Conservation (phyloP, 2,888 invertebrate genomes). For the Agrochola macilenta region DNA sequence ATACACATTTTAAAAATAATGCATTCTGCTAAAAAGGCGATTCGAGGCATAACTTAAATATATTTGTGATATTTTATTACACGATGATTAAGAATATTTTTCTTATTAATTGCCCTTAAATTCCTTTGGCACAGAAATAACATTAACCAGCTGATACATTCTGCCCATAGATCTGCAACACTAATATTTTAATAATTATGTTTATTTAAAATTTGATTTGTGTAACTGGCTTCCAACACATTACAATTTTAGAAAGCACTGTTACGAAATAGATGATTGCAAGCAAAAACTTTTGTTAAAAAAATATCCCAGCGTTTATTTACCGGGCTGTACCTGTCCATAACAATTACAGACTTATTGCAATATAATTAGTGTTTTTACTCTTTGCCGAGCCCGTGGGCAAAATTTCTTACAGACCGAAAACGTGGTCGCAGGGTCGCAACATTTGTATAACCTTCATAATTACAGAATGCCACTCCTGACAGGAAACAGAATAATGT, state of each 20-base stretch:
- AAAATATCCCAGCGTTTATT: neutral
- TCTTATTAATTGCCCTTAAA: constrained; percentile 7
- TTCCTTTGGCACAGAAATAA: neutral
- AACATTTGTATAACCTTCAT: constrained; percentile 46
- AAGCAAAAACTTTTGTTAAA: neutral
- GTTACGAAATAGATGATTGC: neutral
- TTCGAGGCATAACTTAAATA: constrained; percentile 24
- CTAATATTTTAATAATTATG: neutral
- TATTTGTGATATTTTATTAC: constrained; percentile 16
- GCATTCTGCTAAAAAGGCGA: constrained; percentile 18
- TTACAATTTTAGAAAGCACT: neutral
- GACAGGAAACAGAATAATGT: constrained; percentile 56
- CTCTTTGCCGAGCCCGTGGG: neutral
- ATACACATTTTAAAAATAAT: constrained; percentile 30
- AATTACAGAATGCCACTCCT: constrained; percentile 58
- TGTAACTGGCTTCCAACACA: neutral
- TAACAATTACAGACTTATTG: constrained; percentile 6
- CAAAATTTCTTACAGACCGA: neutral
- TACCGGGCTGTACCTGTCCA: no score
- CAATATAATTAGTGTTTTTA: constrained; percentile 19
- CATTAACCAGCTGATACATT: neutral
- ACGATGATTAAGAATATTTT: neutral
- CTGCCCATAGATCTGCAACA: neutral
- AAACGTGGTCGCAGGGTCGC: constrained; percentile 7
- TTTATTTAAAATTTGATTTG: neutral